Conservation (phyloP, 2,113 vertebrate genomes). For the Syrmaticus mikado region DNA sequence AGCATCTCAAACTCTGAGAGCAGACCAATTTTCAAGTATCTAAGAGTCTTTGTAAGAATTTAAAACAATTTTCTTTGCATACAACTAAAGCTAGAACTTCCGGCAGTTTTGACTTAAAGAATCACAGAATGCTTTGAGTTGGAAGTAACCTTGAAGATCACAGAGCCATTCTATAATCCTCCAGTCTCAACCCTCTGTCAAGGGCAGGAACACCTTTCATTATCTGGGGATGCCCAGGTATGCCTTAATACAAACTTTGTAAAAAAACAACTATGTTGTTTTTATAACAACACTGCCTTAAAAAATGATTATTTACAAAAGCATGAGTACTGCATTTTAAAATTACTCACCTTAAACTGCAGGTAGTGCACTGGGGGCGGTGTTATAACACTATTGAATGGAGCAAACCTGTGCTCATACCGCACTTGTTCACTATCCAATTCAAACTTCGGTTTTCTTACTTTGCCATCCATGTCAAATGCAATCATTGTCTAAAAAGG, state of each 20-base stretch:
- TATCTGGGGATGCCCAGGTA: background rate
- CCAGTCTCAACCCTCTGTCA: background rate
- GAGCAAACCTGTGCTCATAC: slow-evolving; percentile 97
- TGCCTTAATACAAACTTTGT: background rate
- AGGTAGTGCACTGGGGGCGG: slow-evolving; percentile 97
- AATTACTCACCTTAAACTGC: slow-evolving; percentile 92
- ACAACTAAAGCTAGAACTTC: background rate
- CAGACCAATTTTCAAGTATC: background rate
- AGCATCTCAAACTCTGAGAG: background rate
- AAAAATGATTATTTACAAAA: background rate
- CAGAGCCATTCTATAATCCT: background rate
- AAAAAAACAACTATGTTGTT: background rate
- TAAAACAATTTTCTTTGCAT: background rate
- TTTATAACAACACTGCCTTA: background rate
- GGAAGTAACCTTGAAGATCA: background rate
- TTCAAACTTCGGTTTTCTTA: slow-evolving; percentile 97
- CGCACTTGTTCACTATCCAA: slow-evolving; percentile 98
- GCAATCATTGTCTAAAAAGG: slow-evolving; percentile 93
- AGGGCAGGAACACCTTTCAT: background rate
- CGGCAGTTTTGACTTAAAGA: background rate
- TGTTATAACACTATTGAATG: slow-evolving; percentile 98
- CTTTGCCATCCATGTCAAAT: slow-evolving; percentile 98
- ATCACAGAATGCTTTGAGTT: background rate
- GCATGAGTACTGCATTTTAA: background rate
- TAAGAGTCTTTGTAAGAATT: background rate